phyloP scores from a whole-genome alignment of 2,888 invertebrate genomes.

The Encarsia formosa region DNA sequence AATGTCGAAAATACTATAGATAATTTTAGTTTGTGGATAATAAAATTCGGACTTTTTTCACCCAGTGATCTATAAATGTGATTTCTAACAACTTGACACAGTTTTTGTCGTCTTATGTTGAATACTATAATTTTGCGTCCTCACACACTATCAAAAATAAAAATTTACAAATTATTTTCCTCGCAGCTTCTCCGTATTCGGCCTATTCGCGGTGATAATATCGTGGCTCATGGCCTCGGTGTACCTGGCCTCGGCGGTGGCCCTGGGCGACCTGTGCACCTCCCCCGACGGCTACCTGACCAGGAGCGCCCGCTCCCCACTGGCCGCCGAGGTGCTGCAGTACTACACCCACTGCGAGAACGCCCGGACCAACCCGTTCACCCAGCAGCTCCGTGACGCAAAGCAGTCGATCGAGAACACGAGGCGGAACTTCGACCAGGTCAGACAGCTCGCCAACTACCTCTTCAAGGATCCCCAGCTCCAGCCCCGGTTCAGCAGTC shows the following conservation, averaged over 20 bases:
- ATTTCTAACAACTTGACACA: too few species aligned
- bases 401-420: slow-evolving; percentile 63
- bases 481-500: slow-evolving; percentile 70
- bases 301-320: slow-evolving; percentile 41
- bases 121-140: too few species aligned
- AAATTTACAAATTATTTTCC: too few species aligned
- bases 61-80: too few species aligned
- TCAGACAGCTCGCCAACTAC: slow-evolving; percentile 54
- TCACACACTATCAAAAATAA: neutral
- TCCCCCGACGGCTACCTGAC: slow-evolving; percentile 78
- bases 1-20: too few species aligned
- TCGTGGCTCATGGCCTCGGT: slow-evolving; percentile 87
- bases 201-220: slow-evolving; percentile 78
- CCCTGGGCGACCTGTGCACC: slow-evolving; percentile 79
- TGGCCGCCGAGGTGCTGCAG: slow-evolving; percentile 58
- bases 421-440: slow-evolving; percentile 53
- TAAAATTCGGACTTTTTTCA: too few species aligned
- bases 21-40: too few species aligned
- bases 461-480: slow-evolving; percentile 56
- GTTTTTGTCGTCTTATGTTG: too few species aligned
- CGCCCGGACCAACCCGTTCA: slow-evolving; percentile 74
- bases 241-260: slow-evolving; percentile 80
- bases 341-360: slow-evolving; percentile 83
- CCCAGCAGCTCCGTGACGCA: slow-evolving; percentile 75
- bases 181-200: slow-evolving; percentile 75